Percentiles rank a stretch among this genome's conserved stretches.
phyloP scores from a whole-genome alignment of 2,113 vertebrate species.

The Carlito syrichta region DNA sequence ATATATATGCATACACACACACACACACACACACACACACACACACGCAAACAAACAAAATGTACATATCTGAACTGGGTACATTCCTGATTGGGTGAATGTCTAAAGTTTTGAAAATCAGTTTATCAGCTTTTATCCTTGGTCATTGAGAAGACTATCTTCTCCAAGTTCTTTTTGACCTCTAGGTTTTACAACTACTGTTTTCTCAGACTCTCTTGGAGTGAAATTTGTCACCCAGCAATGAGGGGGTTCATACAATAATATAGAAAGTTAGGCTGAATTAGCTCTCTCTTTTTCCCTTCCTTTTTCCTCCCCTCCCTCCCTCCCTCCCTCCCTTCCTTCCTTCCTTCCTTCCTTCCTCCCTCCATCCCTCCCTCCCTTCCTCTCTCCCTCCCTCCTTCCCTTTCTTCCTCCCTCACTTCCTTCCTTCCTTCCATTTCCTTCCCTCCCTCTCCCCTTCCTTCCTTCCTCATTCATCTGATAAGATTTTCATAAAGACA shows the following conservation, averaged over 20 bases:
- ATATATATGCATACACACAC: no score
- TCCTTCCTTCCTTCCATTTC: no score
- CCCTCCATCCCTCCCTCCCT: background rate
- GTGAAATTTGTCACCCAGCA: background rate
- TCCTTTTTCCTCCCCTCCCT: accelerated
- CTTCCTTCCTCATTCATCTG: background rate
- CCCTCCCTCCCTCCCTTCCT: background rate
- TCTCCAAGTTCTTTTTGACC: background rate
- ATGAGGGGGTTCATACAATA: background rate
- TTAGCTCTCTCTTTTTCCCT: background rate
- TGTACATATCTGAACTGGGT: background rate
- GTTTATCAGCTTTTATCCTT: background rate
- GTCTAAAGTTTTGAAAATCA: background rate
- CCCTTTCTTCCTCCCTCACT: accelerated
- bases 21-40: no score
- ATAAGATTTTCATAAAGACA: background rate
- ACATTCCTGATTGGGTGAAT: background rate
- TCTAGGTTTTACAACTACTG: background rate
- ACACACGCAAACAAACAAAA: background rate
- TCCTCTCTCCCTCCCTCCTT: background rate
- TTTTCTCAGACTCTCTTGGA: background rate
- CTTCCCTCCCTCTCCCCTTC: background rate
- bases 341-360: background rate
- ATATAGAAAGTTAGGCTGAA: background rate
- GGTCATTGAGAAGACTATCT: background rate